Evolutionary conservation across 2,888 invertebrate species (phyloP), one percentile per base, ranked within the genome.

Genomic region (Callyntrura guangdongensis): DNA sequence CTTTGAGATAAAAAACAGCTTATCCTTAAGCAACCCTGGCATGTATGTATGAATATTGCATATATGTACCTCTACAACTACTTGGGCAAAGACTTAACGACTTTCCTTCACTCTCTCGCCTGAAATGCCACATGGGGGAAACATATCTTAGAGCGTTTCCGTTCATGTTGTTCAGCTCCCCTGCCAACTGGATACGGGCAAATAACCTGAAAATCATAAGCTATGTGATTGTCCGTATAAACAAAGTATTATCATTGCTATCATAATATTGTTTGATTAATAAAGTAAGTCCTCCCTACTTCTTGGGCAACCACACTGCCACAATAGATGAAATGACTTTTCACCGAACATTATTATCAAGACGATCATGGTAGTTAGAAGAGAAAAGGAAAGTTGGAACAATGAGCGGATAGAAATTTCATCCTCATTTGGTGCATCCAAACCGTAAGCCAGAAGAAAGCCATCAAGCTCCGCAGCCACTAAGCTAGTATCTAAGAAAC

Each of bases 301-400:
- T 20, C 1, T 59, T 0, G 53, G 12, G 14, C 17, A 9, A 59
- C 11, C 53, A 56, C 12, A 4, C 47, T 56, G 14, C 49, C 12
- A 84, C 22, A 84, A 17, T 2, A 20, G 17, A 85, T 47, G 67
- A 69, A 85, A 56, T 14, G 22, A 86, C 72, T 59, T 86, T 86
- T n/a, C 86, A 53, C 69, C 85, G 61, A 74, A 14, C n/a, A n/a
- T 59, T 56, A 72, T 56, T 72, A 77, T 45, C 74, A 22, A 17
- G 49, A 12, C 36, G 61, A 67, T 67, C 47, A 49, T 84, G 53
- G 25, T 53, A 17, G 27, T 22, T 3, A 49, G 5, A 45, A 20
- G 49, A 72, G 72, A 17, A 72, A 12, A 25, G 47, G 69, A 45
- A 72, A 72, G 47, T 72, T 72, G 20, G 47, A 77, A 77, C 77